phyloP scores from a whole-genome alignment of 2,888 invertebrate genomes.

The Diarsia brunnea region DNA sequence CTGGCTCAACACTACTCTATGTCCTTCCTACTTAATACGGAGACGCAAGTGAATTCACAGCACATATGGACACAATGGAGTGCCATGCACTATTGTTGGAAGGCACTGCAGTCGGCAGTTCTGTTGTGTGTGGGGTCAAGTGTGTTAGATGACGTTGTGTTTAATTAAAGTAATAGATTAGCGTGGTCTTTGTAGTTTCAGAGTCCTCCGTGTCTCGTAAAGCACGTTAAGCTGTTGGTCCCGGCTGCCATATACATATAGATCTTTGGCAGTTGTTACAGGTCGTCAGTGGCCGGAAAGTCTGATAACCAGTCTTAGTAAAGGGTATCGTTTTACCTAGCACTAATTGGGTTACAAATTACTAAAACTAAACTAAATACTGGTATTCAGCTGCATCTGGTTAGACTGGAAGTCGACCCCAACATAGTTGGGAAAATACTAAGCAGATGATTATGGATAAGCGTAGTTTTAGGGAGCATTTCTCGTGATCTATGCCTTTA shows the following conservation, averaged over 20 bases:
- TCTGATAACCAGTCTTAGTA: too few relatives aligned
- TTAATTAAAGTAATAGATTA: constrained; percentile 40
- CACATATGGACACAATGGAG: constrained; percentile 71
- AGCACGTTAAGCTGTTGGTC: too few relatives aligned
- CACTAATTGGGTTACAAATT: too few relatives aligned
- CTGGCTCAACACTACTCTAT: constrained; percentile 22
- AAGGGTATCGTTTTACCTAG: too few relatives aligned
- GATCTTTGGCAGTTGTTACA: too few relatives aligned
- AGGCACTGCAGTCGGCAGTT: constrained; percentile 29
- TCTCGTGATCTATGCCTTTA: background rate
- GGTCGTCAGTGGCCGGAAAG: too few relatives aligned
- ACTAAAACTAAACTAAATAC: too few relatives aligned
- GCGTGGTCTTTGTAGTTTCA: background rate
- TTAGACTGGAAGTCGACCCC: too few relatives aligned
- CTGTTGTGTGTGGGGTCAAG: constrained; percentile 49
- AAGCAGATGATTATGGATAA: background rate
- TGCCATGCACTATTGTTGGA: constrained; percentile 54
- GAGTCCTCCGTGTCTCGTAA: too few relatives aligned
- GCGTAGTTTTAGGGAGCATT: background rate
- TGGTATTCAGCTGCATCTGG: too few relatives aligned
- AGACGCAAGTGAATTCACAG: constrained; percentile 39
- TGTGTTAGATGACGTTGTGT: constrained; percentile 28
- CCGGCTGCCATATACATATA: too few relatives aligned
- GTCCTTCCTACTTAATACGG: background rate
- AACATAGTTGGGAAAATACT: too few relatives aligned